Evolutionary conservation across 2,888 invertebrate species (phyloP).

Genomic region (Molanna angustata): DNA sequence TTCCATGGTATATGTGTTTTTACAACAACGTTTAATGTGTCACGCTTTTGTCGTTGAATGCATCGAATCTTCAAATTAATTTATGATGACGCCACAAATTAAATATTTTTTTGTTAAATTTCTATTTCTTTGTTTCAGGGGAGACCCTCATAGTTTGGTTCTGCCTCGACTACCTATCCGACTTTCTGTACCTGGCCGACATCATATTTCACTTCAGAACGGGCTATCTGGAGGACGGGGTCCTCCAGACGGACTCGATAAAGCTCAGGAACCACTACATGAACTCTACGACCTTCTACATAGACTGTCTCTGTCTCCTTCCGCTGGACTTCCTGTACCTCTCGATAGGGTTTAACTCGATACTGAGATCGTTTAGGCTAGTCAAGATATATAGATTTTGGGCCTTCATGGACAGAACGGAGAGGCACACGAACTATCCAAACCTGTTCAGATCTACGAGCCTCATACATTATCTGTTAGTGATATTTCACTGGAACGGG

Average conservation of each 20-base stretch:
- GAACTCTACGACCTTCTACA: slow-evolving; percentile 97
- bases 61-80: background rate
- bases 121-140: slow-evolving; percentile 54
- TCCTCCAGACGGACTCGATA: slow-evolving; percentile 91
- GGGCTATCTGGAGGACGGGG: slow-evolving; percentile 96
- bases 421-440: slow-evolving; percentile 98
- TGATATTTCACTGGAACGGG: slow-evolving; percentile 99
- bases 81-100: too few relatives aligned
- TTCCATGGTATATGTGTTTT: too few relatives aligned
- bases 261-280: slow-evolving; percentile 95
- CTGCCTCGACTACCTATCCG: slow-evolving; percentile 94
- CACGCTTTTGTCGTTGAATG: background rate
- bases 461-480: slow-evolving; percentile 92
- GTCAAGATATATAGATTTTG: slow-evolving; percentile 98
- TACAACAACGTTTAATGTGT: too few relatives aligned
- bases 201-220: slow-evolving; percentile 97
- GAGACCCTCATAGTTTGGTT: slow-evolving; percentile 94
- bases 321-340: slow-evolving; percentile 97
- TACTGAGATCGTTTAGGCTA: slow-evolving; percentile 90
- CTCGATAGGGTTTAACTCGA: slow-evolving; percentile 96
- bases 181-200: slow-evolving; percentile 93
- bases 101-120: too few relatives aligned
- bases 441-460: slow-evolving; percentile 92
- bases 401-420: slow-evolving; percentile 98
- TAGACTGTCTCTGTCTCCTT: slow-evolving; percentile 96